These are phyloP conservation scores for Ernsta delagoae DNA, from an alignment of 2,888 invertebrate species.

Conservation along the genomic window DNA sequence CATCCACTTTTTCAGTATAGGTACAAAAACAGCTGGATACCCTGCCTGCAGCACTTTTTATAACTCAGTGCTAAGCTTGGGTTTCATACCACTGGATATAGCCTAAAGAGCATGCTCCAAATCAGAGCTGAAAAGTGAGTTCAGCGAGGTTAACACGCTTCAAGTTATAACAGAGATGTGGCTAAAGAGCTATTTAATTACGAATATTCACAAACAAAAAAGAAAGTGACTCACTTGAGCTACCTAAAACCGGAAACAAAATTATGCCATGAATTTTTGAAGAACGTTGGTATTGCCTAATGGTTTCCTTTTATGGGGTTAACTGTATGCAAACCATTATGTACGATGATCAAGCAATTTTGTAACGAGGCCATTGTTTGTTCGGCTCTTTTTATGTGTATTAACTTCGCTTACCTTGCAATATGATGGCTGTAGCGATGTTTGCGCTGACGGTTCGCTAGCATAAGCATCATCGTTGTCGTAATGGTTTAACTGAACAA, in stretches of 20 bases:
- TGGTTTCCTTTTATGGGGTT: constrained; percentile 22
- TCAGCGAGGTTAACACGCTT: no score
- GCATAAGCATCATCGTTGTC: background rate
- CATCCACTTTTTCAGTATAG: no score
- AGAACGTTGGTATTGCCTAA: background rate
- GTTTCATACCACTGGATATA: no score
- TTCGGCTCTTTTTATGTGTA: constrained; percentile 28
- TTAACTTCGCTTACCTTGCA: constrained; percentile 30
- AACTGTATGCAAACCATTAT: constrained; percentile 30
- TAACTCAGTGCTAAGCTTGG: no score
- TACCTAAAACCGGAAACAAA: background rate
- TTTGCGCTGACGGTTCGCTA: constrained; percentile 18
- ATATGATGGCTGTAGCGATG: constrained; percentile 24
- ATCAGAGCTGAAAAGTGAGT: no score
- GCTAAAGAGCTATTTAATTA: background rate
- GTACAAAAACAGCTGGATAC: no score
- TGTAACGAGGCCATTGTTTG: constrained; percentile 29
- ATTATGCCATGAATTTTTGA: constrained; percentile 12
- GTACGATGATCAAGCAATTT: constrained; percentile 29
- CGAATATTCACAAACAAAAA: background rate
- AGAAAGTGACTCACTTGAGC: background rate
- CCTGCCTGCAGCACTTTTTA: no score
- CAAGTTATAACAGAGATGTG: no score
- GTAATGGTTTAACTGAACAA: background rate
- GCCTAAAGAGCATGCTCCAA: no score